Base-by-base conservation (phyloP, 1,140 invertebrate species). In the Carcinoscorpius rotundicauda region DNA sequence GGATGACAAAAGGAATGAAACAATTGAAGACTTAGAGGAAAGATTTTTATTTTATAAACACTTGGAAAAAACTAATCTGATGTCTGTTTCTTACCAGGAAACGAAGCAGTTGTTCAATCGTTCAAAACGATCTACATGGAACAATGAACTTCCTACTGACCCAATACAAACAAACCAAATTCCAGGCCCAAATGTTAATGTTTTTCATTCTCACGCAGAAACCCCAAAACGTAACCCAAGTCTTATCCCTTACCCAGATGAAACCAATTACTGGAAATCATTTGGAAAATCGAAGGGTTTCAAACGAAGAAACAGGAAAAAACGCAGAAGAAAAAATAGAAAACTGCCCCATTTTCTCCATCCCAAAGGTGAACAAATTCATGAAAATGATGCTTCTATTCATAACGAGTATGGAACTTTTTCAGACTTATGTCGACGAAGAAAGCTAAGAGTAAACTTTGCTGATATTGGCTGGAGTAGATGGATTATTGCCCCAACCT, bases 381-480 rank as follows among this genome's bases (percentile, higher is more conserved):
- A 64, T 56, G 58, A 55, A 3, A 62, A 66, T 56, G 64, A 68
- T 50, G 63, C 64, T 55, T 58, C 67, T 6, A 58, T 55, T 5
- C n/a, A 52, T 55, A 63, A 67, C 4, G 63, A 64, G 4, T 62
- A 64, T 6, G 48, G n/a, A 10, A 52, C 5, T 52, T 61, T 66
- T 51, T 29, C 60, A 49, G 8, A 66, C 55, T 55, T 73, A 62
- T 99, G 96, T 78, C 84, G 87, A 59, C 81, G 94, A 67, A 86
- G 91, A 71, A 82, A 84, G 57, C 83, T 98, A 65, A 93, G 91
- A 78, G 93, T 99, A 11, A 90, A 97, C 77, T 98, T 99, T 76
- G 82, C 79, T 4, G 91, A 96, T 70, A 93, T 99, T 9, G 95
- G 94, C 48, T 99, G 97, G 97, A 89, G 90, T 73, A 88, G 95